phyloP scores from a whole-genome alignment of 64 coral and sea anemone genomes.

The Montipora capricornis region DNA sequence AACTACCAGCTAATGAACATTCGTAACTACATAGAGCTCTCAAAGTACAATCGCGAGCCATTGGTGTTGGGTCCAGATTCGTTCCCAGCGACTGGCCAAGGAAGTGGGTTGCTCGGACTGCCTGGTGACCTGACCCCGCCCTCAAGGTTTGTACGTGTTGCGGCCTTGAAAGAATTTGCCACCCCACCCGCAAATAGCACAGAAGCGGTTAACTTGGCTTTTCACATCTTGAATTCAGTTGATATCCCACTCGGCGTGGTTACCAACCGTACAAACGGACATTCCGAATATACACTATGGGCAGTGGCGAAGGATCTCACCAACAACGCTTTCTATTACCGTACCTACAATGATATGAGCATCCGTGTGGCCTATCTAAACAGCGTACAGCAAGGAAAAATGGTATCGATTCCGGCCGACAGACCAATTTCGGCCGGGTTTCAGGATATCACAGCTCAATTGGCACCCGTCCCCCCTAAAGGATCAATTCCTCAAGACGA shows the following conservation, averaged over 20 bases:
- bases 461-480: neutral
- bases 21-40: constrained; percentile 17
- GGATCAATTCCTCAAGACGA: neutral
- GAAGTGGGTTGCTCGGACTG: neutral
- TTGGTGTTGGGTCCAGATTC: neutral
- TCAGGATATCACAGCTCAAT: constrained; percentile 1
- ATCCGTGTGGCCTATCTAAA: constrained; percentile 45
- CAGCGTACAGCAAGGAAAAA: constrained; percentile 35
- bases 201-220: constrained; percentile 40
- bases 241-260: constrained; percentile 38
- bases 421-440: constrained; percentile 14
- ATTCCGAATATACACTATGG: constrained; percentile 26
- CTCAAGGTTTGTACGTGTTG: neutral
- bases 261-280: constrained; percentile 3
- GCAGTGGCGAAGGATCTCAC: constrained; percentile 40
- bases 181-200: neutral
- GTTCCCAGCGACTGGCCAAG: neutral
- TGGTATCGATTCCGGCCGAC: neutral
- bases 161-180: neutral
- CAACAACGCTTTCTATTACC: constrained; percentile 50
- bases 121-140: constrained; percentile 6
- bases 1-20: constrained; percentile 8
- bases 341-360: constrained; percentile 19
- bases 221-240: constrained; percentile 48
- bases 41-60: neutral